phyloP scores from a whole-genome alignment of 2,888 invertebrate genomes.

The Muscina levida region DNA sequence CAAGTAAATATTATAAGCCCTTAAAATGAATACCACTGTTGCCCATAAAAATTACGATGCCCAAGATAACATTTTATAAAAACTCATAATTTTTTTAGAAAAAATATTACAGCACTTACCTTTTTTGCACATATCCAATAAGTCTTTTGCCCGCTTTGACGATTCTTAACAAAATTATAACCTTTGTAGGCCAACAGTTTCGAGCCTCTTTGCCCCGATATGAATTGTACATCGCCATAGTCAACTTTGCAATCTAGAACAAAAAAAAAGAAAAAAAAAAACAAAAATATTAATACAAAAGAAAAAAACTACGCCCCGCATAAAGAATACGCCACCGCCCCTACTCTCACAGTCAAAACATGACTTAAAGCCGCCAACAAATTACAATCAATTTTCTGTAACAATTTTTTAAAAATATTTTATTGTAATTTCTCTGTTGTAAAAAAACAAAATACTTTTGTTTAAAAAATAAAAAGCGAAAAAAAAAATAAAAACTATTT shows the following conservation, averaged over 20 bases:
- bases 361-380: not conserved
- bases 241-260: constrained; percentile 51
- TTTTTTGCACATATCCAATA: constrained; percentile 80
- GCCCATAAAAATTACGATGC: too few species aligned
- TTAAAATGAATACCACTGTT: too few species aligned
- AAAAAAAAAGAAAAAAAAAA: constrained; percentile 45
- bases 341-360: too few species aligned
- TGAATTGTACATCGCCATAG: constrained; percentile 67
- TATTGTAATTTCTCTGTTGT: constrained; percentile 40
- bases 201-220: constrained; percentile 78
- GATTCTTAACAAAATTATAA: constrained; percentile 78
- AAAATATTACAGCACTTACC: constrained; percentile 73
- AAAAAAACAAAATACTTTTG: constrained; percentile 12
- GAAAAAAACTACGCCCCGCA: too few species aligned
- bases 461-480: constrained; percentile 5
- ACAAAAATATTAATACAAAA: constrained; percentile 47
- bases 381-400: constrained; percentile 18
- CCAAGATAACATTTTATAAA: too few species aligned
- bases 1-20: too few species aligned
- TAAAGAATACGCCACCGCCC: too few species aligned
- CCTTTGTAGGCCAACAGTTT: constrained; percentile 76
- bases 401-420: constrained; percentile 53
- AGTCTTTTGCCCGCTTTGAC: constrained; percentile 78
- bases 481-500: constrained; percentile 18
- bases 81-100: too few species aligned